Evolutionary conservation across 1,140 invertebrate species (phyloP), one percentile per base, ranked within the genome.

Genomic region (Coenobita brevimanus): DNA sequence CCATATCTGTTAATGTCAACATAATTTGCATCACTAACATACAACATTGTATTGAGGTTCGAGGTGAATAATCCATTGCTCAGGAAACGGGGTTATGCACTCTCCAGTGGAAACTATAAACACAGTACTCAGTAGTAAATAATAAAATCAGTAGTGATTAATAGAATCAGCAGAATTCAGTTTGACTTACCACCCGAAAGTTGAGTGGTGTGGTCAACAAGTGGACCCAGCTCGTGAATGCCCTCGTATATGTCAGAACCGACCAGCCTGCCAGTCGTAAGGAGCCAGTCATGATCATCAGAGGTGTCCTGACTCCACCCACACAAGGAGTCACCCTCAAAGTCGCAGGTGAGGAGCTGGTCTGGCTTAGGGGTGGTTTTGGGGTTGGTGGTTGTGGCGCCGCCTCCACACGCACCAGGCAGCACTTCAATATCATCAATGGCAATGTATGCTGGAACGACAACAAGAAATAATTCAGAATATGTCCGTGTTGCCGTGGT

Each of bases 241-340:
- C 67, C 76, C 4, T 2, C 54, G 54, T 60, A 36, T 1, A 41
- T 13, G n/a, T 30, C 30, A 1, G 13, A 8, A 17, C 10, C 24
- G 6, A 30, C 24, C 27, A 60, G n/a, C 6, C 0, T 24, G 1
- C 50, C 50, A 33, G 76, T 60, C 8, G 27, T 54, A 24, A 80
- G 76, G 1, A 30, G 8, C 76, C 76, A 80, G 76, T 80, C 33
- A 17, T 54, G 46, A 10, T 30, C 76, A 24, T 80, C 76, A 62
- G n/a, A 8, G 3, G 38, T 60, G 54, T 60, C 50, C 27, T 80
- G 76, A 80, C 76, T 80, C 76, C 76, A 80, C 8, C 54, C 76
- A 60, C 76, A 80, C 27, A 60, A 15, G 43, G 46, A 78, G 50
- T 30, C 6, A 4, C 21, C 54, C 76, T 80, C 76, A 30, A 80